Evolutionary conservation across 2,113 vertebrate species (phyloP).

Genomic region (Toxotes jaculatrix): DNA sequence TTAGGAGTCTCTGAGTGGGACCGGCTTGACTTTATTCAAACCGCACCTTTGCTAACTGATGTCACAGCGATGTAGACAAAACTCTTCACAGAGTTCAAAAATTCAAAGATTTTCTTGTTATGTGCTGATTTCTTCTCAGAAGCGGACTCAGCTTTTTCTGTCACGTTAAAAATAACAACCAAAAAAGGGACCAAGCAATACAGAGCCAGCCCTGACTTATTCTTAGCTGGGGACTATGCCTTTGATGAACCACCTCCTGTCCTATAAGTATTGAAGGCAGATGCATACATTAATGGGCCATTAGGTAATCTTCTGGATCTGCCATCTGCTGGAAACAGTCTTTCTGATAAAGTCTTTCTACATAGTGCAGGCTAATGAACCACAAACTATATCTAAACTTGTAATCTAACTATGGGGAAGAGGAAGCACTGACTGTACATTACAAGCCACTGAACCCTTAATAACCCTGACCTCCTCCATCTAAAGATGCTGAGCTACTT

Average conservation of each 20-base stretch:
- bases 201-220: neutral
- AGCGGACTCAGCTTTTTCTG: neutral
- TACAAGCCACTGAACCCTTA: neutral
- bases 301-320: neutral
- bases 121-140: neutral
- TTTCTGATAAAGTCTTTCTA: neutral
- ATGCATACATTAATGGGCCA: neutral
- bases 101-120: neutral
- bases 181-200: constrained; percentile 9
- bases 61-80: neutral
- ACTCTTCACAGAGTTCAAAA: neutral
- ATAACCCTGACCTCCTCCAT: constrained; percentile 4
- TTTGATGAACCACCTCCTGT: neutral
- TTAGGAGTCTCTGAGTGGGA: neutral
- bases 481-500: neutral
- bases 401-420: neutral
- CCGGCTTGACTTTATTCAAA: neutral
- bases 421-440: neutral
- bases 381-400: neutral
- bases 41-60: neutral
- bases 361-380: neutral
- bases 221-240: constrained; percentile 32
- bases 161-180: constrained; percentile 26
- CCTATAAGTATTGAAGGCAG: neutral
- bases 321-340: too few species aligned